Base-by-base conservation (phyloP, 2,113 vertebrate genomes). In the Dolichallabes microphthalmus region DNA sequence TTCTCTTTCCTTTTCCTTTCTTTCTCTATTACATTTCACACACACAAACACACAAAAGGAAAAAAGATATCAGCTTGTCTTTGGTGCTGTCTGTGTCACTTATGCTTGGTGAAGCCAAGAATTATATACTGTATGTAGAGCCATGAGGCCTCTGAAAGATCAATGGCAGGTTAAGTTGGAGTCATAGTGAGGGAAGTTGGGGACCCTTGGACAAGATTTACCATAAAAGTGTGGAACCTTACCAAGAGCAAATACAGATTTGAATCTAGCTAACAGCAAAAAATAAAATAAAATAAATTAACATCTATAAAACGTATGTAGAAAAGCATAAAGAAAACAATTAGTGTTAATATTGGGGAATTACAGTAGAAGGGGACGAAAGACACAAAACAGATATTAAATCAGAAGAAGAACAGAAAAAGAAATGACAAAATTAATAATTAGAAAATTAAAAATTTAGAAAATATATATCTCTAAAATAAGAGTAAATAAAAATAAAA, bases 1-100 rank as follows among this genome's bases (percentile, higher is more conserved):
- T 61, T 75, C 69, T 32, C 55, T 75, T 81, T 82, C 58, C 39
- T 22, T 74, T 52, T 81, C 57, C 30, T 25, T 50, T 30, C 12
- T 86, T 1, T 74, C 68, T 60, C 71, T 76, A 45, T 50, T 53
- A 27, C 53, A 84, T 22, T 79, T 27, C 22, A 77, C 74, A 53
- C 52, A 76, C 12, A 75, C 73, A 75, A 3, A 71, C 45, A 75
- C 73, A 75, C 11, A n/a, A 39, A 27, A 22, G 78, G 27, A 13
- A 20, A 53, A 64, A n/a, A 27, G 50, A 75, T 75, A 75, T 83
- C 61, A 57, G 52, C 78, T 85, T 82, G 78, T 76, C 27, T 82
- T 78, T 85, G 63, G 58, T 80, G 50, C 35, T 75, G 69, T 74
- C 77, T 13, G 35, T 80, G 76, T 84, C 27, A 61, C 71, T 84